Base-by-base conservation (phyloP, 2,888 invertebrate genomes). In the Dione vanillae region DNA sequence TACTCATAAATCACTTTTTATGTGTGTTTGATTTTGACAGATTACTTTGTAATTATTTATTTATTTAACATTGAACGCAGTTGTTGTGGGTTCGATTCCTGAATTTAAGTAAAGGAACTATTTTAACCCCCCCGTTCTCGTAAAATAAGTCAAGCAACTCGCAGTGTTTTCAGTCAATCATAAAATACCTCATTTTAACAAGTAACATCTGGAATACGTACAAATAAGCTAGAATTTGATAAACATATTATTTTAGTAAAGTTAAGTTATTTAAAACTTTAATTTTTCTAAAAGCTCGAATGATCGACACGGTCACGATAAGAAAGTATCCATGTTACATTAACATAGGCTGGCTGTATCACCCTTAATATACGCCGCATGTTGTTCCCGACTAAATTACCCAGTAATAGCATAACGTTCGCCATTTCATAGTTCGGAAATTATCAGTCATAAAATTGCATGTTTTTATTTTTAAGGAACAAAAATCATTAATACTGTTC, bases 361-460 rank as follows among this genome's bases (percentile, higher is more conserved):
- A 88, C 84, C 85, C 85, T 80, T 85, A 83, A 72, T 73, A 72
- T 83, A 86, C 86, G 81, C 79, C 78, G 76, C 89, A 82, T 90
- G 90, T 91, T 88, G 87, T 87, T 84, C 82, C 82, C 82, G 73
- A 80, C 83, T 76, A 91, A 91, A 92, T 91, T 91, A 86, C 91
- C 85, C 86, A 82, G 87, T 91, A 92, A 91, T 91, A 89, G 85
- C 85, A 80, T 84, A 84, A 86, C 86, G 88, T 85, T 89, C 86
- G 83, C 84, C 86, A 89, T 91, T 61, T 90, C 88, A 86, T 90
- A 91, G 90, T 91, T 91, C 87, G 86, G 84, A 92, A 90, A 92
- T 92, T 92, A 92, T 92, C 91, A 88, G 86, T 88, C 88, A 91
- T 92, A 92, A 91, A 92, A 85, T 82, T 82, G 80, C 78, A 84